These are phyloP conservation scores for Heteractis magnifica DNA, from an alignment of 92 coral and sea anemone species.

Conservation along the genomic window DNA sequence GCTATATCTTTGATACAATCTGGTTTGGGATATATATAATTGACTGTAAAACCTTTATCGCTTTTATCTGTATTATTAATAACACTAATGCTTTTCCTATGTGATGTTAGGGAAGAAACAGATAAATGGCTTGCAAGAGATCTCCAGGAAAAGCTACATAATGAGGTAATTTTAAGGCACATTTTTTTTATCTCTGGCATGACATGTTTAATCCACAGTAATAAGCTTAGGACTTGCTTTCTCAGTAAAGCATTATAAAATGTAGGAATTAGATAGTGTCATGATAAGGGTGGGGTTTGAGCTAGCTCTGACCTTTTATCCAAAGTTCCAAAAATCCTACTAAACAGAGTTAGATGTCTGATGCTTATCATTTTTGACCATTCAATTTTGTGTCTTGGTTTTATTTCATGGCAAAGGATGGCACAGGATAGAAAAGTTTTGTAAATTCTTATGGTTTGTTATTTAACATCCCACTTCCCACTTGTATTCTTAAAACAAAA, in stretches of 20 bases:
- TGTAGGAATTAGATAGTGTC: neutral
- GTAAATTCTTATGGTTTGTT: too few species aligned
- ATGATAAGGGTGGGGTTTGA: neutral
- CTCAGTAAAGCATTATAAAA: neutral
- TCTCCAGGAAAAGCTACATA: constrained; percentile 73
- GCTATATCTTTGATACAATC: neutral
- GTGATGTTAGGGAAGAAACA: constrained; percentile 67
- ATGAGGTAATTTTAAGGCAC: constrained; percentile 52
- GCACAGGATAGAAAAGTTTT: too few species aligned
- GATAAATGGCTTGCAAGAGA: constrained; percentile 93
- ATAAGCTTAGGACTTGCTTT: neutral
- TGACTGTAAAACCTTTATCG: neutral
- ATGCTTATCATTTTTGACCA: too few species aligned
- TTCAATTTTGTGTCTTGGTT: too few species aligned
- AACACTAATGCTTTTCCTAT: constrained; percentile 2
- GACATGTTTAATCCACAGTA: neutral
- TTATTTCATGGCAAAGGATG: too few species aligned
- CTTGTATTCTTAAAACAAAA: too few species aligned
- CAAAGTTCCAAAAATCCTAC: neutral
- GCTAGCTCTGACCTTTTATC: neutral
- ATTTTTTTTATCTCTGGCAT: neutral
- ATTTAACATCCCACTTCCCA: too few species aligned
- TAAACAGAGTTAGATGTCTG: neutral
- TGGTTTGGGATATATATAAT: neutral
- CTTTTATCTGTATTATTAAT: neutral